Conservation (phyloP, 2,888 invertebrate species). For the Saturnia japonica region DNA sequence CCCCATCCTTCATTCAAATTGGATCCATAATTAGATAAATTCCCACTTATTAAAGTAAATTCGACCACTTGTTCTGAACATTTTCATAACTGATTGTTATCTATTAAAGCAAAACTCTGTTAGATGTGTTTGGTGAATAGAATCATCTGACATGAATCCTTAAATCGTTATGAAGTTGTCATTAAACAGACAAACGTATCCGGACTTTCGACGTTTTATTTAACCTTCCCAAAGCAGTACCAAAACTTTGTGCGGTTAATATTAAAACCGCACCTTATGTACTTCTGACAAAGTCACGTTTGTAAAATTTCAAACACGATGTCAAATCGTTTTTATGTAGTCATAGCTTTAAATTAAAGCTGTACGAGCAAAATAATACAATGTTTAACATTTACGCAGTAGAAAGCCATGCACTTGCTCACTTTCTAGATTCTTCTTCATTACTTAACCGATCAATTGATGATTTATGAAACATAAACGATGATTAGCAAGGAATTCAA, state of each 20-base stretch:
- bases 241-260: neutral
- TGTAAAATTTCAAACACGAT: neutral
- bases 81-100: too few relatives aligned
- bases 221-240: too few relatives aligned
- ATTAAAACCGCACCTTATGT: neutral
- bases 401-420: constrained; percentile 29
- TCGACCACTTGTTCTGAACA: too few relatives aligned
- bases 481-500: constrained; percentile 30
- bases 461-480: constrained; percentile 27
- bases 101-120: too few relatives aligned
- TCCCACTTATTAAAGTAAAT: too few relatives aligned
- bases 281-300: neutral
- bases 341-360: neutral
- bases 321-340: neutral
- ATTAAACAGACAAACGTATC: too few relatives aligned
- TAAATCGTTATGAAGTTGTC: too few relatives aligned
- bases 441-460: constrained; percentile 36
- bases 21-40: too few relatives aligned
- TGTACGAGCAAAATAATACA: neutral
- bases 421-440: constrained; percentile 32
- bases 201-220: too few relatives aligned
- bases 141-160: too few relatives aligned
- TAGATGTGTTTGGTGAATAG: too few relatives aligned
- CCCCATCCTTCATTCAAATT: too few relatives aligned
- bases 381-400: neutral